Percentiles rank a stretch among this genome's conserved stretches.
phyloP scores from a whole-genome alignment of 1,140 invertebrate species.

The Nylanderia fulva region DNA sequence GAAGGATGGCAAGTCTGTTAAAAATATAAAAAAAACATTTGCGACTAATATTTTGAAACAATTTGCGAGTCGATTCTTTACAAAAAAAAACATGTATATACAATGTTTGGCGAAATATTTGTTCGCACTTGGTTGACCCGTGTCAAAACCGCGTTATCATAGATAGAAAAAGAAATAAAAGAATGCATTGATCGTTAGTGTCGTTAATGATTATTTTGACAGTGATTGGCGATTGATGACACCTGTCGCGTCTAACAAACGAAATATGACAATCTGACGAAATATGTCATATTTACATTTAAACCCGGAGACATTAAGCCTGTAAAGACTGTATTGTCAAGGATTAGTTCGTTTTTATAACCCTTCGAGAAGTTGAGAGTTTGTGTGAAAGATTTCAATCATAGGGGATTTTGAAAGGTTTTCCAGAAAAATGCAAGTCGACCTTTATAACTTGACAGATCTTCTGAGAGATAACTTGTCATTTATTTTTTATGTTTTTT shows the following conservation, averaged over 20 bases:
- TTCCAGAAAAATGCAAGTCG: slow-evolving; percentile 25
- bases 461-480: background rate
- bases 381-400: no score
- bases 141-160: no score
- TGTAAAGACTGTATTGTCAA: slow-evolving; percentile 78
- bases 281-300: slow-evolving; percentile 84
- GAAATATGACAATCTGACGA: no score
- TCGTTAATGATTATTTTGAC: slow-evolving; percentile 82
- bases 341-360: slow-evolving; percentile 73
- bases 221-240: slow-evolving; percentile 69
- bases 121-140: no score
- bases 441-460: background rate
- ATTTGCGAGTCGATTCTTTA: background rate
- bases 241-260: no score
- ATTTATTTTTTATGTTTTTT: no score
- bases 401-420: background rate
- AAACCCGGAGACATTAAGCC: slow-evolving; percentile 71
- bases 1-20: background rate
- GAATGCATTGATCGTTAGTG: no score
- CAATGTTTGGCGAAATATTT: no score
- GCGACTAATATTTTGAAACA: background rate
- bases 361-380: no score
- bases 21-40: slow-evolving; percentile 4
- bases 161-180: no score
- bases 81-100: background rate